Evolutionary conservation across 2,797 vertebrate species (phyloP), one percentile per base, ranked within the genome.

Genomic region (Zenarchopterus dispar): DNA sequence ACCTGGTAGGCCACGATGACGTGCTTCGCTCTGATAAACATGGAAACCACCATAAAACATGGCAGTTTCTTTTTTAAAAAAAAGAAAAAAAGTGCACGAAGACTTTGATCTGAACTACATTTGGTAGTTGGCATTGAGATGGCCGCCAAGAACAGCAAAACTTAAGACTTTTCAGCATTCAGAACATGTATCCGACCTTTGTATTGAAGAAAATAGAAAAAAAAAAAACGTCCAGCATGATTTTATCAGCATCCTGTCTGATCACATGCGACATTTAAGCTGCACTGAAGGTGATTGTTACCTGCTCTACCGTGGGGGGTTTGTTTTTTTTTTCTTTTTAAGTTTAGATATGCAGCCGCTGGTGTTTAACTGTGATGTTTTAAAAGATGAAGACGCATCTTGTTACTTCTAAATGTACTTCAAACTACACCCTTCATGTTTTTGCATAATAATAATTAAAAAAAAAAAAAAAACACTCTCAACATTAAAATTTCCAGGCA

Each of bases 261-360:
- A 26, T 6, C 57, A 16, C 39, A 49, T 9, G 4, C 15, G 19
- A 18, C 3, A 2, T 43, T 26, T 6, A 50, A 41, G 69, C 75
- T 66, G 49, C 72, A 65, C 72, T 67, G 49, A 82, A 13, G 56
- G 21, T n/a, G 68, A 41, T 73, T 70, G 58, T 67, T 67, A 10
- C 26, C 43, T 43, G 13, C 18, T 28, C 8, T 44, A 4, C n/a
- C 51, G 18, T 45, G 11, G 19, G 44, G 10, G 10, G 28, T 31
- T 43, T n/a, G 8, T 26, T n/a, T 3, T 23, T 45, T 0, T 2
- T 39, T 42, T 39, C 24, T 17, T 57, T n/a, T 45, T 44, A 26
- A 48, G n/a, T 5, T 67, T 24, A 13, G 11, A 4, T 16, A n/a
- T 33, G 42, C 57, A 56, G 26, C 39, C 17, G 11, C 15, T 5